A percentile compares a stretch with the other conserved stretches of the same genome.
phyloP scores from a whole-genome alignment of 1,140 invertebrate genomes.

The Drosophila erecta region DNA sequence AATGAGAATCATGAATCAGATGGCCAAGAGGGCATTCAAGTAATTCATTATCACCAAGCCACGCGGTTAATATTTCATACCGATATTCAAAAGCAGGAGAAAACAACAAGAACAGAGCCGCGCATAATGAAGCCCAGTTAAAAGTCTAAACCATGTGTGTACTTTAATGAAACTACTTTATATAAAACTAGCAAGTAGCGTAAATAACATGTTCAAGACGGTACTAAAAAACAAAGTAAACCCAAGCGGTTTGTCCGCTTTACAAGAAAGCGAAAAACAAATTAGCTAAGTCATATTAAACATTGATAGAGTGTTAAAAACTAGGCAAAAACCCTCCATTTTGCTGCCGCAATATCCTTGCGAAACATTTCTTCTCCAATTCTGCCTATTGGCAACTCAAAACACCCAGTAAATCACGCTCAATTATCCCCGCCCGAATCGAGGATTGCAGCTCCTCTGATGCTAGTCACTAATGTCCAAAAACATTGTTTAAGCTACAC shows the following conservation, averaged over 20 bases:
- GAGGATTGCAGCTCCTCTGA: constrained; percentile 23
- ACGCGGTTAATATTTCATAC: constrained; percentile 22
- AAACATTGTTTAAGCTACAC: constrained; percentile 17
- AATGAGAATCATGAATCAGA: constrained; percentile 20
- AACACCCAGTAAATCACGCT: constrained; percentile 41
- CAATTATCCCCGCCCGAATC: constrained; percentile 48
- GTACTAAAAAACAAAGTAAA: constrained; percentile 41
- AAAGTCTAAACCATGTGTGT: constrained; percentile 65
- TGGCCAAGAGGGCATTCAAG: constrained; percentile 2
- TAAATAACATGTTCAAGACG: constrained; percentile 55
- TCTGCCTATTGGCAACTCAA: constrained; percentile 42
- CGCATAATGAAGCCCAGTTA: constrained; percentile 9
- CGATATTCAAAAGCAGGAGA: constrained; percentile 15
- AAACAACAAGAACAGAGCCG: neutral
- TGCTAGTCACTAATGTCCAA: constrained; percentile 47
- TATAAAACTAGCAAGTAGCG: constrained; percentile 65
- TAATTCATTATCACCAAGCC: constrained; percentile 24
- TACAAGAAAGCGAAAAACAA: constrained; percentile 30
- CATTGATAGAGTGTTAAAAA: constrained; percentile 39
- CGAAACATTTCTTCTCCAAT: constrained; percentile 6
- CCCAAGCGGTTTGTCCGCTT: neutral
- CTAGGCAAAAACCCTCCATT: constrained; percentile 32
- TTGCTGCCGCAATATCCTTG: constrained; percentile 24
- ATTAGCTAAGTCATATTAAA: constrained; percentile 42
- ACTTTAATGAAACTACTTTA: constrained; percentile 77